These are phyloP conservation scores for Misgurnus anguillicaudatus DNA, from an alignment of 2,113 vertebrate genomes.

Conservation along the genomic window DNA sequence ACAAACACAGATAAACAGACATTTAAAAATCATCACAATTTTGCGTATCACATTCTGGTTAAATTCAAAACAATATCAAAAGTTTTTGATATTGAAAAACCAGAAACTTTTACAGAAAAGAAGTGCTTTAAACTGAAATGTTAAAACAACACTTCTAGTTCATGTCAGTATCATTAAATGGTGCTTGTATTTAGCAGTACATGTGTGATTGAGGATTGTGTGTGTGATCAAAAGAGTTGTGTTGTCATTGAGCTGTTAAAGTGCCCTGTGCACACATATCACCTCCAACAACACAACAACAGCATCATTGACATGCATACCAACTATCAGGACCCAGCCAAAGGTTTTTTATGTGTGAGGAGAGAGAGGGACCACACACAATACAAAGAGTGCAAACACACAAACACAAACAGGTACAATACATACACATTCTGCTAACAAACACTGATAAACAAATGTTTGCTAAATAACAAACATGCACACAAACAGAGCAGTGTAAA, in stretches of 20 bases:
- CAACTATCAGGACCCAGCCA: conserved; percentile 23
- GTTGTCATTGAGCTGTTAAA: conserved; percentile 34
- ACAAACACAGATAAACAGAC: background rate
- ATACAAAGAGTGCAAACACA: background rate
- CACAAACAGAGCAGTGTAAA: conserved; percentile 4
- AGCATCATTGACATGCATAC: conserved; percentile 54
- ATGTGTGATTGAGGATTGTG: background rate
- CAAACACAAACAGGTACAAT: background rate
- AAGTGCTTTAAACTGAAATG: no score
- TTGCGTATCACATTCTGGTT: background rate
- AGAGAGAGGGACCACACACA: conserved; percentile 12
- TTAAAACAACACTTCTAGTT: no score
- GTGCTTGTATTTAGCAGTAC: background rate
- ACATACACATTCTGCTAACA: background rate
- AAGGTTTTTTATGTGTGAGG: conserved; percentile 42
- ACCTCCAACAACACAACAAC: conserved; percentile 47
- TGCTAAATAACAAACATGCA: background rate
- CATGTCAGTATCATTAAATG: background rate
- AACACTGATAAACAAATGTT: background rate
- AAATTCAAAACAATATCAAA: no score
- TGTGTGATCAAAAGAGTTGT: background rate
- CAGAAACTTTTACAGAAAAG: no score
- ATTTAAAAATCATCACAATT: background rate
- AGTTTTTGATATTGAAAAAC: no score
- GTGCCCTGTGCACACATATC: conserved; percentile 36